phyloP scores from a whole-genome alignment of 2,888 invertebrate species.

The Deroplatys truncata region DNA sequence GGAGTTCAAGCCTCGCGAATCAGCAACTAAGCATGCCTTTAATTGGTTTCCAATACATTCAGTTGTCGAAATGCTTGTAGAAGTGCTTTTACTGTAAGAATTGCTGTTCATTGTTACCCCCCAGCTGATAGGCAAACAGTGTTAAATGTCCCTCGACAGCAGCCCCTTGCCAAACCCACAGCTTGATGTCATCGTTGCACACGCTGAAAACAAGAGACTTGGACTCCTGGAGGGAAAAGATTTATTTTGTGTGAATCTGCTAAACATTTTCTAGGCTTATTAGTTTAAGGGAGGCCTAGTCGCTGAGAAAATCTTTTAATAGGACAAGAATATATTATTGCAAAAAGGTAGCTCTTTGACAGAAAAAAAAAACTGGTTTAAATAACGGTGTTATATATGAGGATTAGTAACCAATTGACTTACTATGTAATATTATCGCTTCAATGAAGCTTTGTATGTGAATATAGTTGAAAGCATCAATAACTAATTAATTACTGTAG shows the following conservation, averaged over 20 bases:
- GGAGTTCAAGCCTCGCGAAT: neutral
- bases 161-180: too few species aligned
- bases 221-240: neutral
- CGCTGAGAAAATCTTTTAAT: neutral
- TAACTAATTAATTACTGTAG: neutral
- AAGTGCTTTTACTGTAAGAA: neutral
- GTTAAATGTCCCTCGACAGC: neutral
- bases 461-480: constrained; percentile 9
- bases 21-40: neutral
- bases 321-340: neutral
- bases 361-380: constrained; percentile 2
- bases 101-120: neutral
- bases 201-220: neutral
- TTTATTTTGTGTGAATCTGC: constrained; percentile 1
- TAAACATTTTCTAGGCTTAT: constrained; percentile 4
- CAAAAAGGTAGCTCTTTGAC: neutral
- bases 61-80: neutral
- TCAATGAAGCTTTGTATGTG: constrained; percentile 26
- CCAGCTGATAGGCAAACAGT: neutral
- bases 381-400: constrained; percentile 8
- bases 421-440: constrained; percentile 22
- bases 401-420: constrained; percentile 5
- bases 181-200: neutral
- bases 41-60: neutral
- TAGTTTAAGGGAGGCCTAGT: constrained; percentile 8